Evolutionary conservation across 2,113 vertebrate species (phyloP).

Genomic region (Petrocephalus zakoni): DNA sequence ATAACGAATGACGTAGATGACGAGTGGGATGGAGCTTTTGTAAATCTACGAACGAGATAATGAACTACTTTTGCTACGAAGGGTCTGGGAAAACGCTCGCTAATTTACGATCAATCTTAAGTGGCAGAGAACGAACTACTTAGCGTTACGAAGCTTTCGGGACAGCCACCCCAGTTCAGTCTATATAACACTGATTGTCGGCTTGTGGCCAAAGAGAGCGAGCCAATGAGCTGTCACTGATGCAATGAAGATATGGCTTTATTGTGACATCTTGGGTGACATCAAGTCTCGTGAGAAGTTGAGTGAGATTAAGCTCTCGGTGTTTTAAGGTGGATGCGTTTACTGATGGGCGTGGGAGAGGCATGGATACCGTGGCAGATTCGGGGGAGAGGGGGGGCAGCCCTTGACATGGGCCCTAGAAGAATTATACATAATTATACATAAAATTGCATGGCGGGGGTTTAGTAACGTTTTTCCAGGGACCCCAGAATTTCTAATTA

Average conservation of each 20-base stretch:
- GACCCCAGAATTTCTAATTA: background rate
- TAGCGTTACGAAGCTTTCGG: too few species aligned
- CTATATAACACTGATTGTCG: too few species aligned
- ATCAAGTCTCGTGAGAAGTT: conserved; percentile 35
- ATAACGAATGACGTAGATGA: too few species aligned
- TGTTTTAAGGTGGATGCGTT: conserved; percentile 37
- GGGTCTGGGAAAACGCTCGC: too few species aligned
- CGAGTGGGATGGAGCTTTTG: too few species aligned
- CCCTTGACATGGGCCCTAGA: background rate
- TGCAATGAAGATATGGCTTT: conserved; percentile 63
- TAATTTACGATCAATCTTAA: too few species aligned
- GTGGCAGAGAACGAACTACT: too few species aligned
- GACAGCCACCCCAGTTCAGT: too few species aligned
- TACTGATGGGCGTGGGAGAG: conserved; percentile 22
- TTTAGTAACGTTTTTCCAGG: background rate
- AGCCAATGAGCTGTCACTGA: conserved; percentile 63
- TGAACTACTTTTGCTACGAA: too few species aligned
- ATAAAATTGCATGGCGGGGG: background rate
- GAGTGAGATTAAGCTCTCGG: background rate
- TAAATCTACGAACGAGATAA: too few species aligned
- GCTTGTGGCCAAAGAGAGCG: conserved; percentile 58
- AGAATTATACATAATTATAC: background rate
- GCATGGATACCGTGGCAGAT: background rate
- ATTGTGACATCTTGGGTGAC: conserved; percentile 55
- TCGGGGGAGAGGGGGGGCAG: background rate